A percentile compares a stretch with the other conserved stretches of the same genome.
Evolutionary conservation across 2,113 vertebrate species (phyloP).

Genomic region (Bostrychus sinensis): DNA sequence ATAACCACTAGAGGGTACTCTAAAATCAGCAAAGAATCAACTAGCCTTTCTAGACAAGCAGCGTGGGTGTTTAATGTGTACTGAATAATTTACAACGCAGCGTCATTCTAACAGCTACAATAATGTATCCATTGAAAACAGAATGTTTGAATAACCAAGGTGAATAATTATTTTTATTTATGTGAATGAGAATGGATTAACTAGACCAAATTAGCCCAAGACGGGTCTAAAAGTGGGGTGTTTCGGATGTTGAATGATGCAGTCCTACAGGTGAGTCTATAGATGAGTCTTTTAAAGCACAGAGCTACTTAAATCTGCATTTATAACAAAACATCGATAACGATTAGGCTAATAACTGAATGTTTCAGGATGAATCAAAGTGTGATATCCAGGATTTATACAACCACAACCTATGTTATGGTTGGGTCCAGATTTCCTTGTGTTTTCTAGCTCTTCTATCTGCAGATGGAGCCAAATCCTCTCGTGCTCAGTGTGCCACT

Average conservation of each 20-base stretch:
- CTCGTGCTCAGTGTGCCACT: slow-evolving; percentile 6
- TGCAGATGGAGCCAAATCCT: slow-evolving; percentile 47
- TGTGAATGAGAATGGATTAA: too few species aligned
- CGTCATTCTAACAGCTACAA: not conserved
- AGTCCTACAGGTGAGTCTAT: too few species aligned
- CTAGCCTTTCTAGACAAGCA: too few species aligned
- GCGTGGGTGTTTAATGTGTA: not conserved
- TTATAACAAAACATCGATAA: not conserved
- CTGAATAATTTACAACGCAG: not conserved
- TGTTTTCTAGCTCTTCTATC: slow-evolving; percentile 15
- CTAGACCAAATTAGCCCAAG: too few species aligned
- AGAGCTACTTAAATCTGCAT: too few species aligned
- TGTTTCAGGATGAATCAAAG: slow-evolving; percentile 11
- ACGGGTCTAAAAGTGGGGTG: too few species aligned
- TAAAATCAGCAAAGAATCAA: slow-evolving; percentile 25
- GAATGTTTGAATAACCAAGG: too few species aligned
- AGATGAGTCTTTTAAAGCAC: too few species aligned
- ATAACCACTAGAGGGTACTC: slow-evolving; percentile 54
- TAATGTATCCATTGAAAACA: too few species aligned
- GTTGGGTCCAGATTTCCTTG: slow-evolving; percentile 22
- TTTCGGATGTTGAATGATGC: too few species aligned
- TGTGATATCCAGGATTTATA: slow-evolving; percentile 1
- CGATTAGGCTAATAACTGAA: not conserved
- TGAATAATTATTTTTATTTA: too few species aligned
- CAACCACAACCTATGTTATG: slow-evolving; percentile 14